phyloP scores from a whole-genome alignment of 1,140 invertebrate species.

The Reticulitermes speratus region DNA sequence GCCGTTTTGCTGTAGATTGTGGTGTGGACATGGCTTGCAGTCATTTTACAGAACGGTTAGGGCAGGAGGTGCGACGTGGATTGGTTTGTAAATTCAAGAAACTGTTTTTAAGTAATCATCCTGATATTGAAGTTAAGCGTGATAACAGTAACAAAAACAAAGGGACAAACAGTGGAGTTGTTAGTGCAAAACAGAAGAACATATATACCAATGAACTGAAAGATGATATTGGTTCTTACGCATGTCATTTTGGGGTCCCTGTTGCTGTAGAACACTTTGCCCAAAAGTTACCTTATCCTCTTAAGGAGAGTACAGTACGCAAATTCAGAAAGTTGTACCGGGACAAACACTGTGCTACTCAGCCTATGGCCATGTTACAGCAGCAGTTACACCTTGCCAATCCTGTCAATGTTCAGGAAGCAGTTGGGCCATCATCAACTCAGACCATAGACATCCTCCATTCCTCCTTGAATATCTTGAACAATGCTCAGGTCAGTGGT shows the following conservation, averaged over 20 bases:
- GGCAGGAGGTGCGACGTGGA: slow-evolving; percentile 40
- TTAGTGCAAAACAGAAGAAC: slow-evolving; percentile 22
- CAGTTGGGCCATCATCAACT: neutral
- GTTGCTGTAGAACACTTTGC: slow-evolving; percentile 43
- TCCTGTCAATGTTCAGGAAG: neutral
- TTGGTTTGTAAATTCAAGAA: slow-evolving; percentile 46
- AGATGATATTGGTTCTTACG: slow-evolving; percentile 45
- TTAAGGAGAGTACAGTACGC: slow-evolving; percentile 44
- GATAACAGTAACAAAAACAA: slow-evolving; percentile 26
- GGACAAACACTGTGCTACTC: slow-evolving; percentile 30
- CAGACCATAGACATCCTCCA: slow-evolving; percentile 29
- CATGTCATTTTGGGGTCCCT: slow-evolving; percentile 40
- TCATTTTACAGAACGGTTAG: slow-evolving; percentile 42
- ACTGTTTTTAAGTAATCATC: slow-evolving; percentile 39
- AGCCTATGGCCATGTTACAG: neutral
- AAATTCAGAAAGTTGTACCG: slow-evolving; percentile 44
- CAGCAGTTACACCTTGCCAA: neutral
- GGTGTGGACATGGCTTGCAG: slow-evolving; percentile 42
- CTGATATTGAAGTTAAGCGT: slow-evolving; percentile 33
- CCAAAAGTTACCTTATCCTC: slow-evolving; percentile 42
- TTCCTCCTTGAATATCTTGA: slow-evolving; percentile 23
- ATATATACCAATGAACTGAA: slow-evolving; percentile 42
- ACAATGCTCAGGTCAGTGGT: slow-evolving; percentile 20
- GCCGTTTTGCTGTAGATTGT: slow-evolving; percentile 42
- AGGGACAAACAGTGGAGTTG: neutral